phyloP scores from a whole-genome alignment of 1,140 invertebrate species.

The Chrysopa pallens region DNA sequence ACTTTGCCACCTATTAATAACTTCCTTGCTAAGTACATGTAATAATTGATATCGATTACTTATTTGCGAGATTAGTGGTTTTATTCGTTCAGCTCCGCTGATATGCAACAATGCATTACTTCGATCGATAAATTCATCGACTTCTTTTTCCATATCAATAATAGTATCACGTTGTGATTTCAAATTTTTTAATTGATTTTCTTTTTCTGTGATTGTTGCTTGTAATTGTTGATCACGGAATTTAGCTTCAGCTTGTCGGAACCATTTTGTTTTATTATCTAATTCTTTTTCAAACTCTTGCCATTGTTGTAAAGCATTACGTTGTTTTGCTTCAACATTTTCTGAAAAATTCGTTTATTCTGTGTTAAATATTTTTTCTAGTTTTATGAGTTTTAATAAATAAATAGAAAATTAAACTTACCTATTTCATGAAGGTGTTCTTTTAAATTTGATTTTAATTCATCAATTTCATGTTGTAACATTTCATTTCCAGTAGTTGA shows the following conservation, averaged over 20 bases:
- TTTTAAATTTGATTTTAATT: conserved; percentile 41
- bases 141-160: conserved; percentile 53
- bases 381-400: no score
- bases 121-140: conserved; percentile 78
- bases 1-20: conserved; percentile 69
- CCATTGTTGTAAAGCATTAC: conserved; percentile 65
- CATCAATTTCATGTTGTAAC: conserved; percentile 53
- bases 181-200: conserved; percentile 50
- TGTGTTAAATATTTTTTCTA: no score
- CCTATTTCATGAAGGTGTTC: conserved; percentile 46
- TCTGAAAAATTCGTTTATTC: conserved; percentile 17
- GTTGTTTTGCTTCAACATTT: conserved; percentile 44
- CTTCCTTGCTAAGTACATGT: conserved; percentile 68
- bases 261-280: conserved; percentile 67
- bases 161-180: conserved; percentile 57
- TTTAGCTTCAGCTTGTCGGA: conserved; percentile 59
- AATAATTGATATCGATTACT: conserved; percentile 77
- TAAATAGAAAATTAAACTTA: conserved; percentile 13
- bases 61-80: conserved; percentile 75
- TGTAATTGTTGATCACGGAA: conserved; percentile 74
- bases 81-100: conserved; percentile 69
- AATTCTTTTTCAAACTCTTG: conserved; percentile 67
- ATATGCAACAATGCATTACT: conserved; percentile 72
- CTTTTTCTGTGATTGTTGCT: conserved; percentile 64
- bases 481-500: conserved; percentile 55